phyloP scores from a whole-genome alignment of 2,797 vertebrate species.

The Pteronotus mesoamericanus region DNA sequence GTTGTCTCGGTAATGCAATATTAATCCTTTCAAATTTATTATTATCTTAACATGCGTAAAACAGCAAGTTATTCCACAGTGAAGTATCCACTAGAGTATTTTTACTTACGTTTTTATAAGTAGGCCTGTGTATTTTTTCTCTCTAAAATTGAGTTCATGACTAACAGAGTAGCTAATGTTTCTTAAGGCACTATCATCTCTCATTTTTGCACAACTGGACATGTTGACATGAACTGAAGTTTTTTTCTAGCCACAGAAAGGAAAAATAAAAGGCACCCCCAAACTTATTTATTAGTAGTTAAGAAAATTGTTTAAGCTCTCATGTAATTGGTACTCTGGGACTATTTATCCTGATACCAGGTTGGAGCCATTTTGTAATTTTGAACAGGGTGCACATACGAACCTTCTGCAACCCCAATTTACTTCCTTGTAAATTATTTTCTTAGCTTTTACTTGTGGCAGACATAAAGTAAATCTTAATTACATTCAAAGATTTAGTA shows the following conservation, averaged over 20 bases:
- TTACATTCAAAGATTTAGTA: background rate
- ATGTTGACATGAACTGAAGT: slow-evolving; percentile 64
- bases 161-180: background rate
- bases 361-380: background rate
- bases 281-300: slow-evolving; percentile 3
- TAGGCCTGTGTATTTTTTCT: background rate
- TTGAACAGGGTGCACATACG: background rate
- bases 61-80: background rate
- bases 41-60: background rate
- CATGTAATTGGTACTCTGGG: background rate
- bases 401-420: background rate
- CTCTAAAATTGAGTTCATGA: slow-evolving; percentile 28
- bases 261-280: background rate
- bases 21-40: background rate
- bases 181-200: slow-evolving; percentile 60
- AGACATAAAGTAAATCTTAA: background rate
- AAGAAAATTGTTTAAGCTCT: slow-evolving; percentile 26
- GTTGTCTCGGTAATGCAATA: background rate
- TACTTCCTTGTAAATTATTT: background rate
- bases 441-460: slow-evolving; percentile 11
- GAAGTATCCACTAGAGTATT: background rate
- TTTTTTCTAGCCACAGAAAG: slow-evolving; percentile 53
- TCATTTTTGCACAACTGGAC: slow-evolving; percentile 71
- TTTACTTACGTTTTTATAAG: slow-evolving; percentile 7
- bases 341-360: background rate